Base-by-base conservation (phyloP, 2,888 invertebrate species). In the Phyllotreta striolata region DNA sequence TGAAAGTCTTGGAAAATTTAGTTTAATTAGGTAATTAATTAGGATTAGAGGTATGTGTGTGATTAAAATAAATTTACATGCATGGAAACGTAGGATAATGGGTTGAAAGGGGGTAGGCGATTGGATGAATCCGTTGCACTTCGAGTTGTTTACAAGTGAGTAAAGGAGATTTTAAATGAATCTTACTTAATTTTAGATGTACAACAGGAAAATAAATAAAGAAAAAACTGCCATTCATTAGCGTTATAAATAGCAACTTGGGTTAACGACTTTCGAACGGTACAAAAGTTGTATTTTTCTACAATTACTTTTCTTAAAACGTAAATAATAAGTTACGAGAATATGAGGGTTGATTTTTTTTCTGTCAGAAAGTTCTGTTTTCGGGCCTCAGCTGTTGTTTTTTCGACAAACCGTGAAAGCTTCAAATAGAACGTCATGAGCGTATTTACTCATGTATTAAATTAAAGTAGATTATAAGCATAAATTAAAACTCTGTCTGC, bases 181-280 rank as follows among this genome's bases (percentile, higher is more conserved):
- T 64, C 55, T 55, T 55, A 61, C 62, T 67, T 67, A 67, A 65
- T 66, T 70, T 68, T 70, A 72, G 65, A 66, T 64, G 62, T 70
- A 69, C 65, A 58, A 55, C 56, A 61, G 63, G 62, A 67, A 72
- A 68, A 66, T 63, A 67, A 66, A 66, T 62, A 66, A 69, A 72
- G 70, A 71, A 70, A 52, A 70, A 66, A 68, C 66, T 67, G 68
- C 65, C 70, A 72, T 72, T 73, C 73, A 72, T 71, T 71, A 66
- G 66, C 65, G 59, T 68, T 69, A 72, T 73, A 73, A 73, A 72
- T 72, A 73, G 69, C 62, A 8, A 57, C 46, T 38, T 63, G 62
- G 73, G 73, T 73, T 70, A 73, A 73, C 66, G 73, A 73, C 72
- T 67, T 70, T 61, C 67, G 66, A 66, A 63, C 64, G 63, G 61